Evolutionary conservation across 2,888 invertebrate species (phyloP).

Genomic region (Selenia dentaria): DNA sequence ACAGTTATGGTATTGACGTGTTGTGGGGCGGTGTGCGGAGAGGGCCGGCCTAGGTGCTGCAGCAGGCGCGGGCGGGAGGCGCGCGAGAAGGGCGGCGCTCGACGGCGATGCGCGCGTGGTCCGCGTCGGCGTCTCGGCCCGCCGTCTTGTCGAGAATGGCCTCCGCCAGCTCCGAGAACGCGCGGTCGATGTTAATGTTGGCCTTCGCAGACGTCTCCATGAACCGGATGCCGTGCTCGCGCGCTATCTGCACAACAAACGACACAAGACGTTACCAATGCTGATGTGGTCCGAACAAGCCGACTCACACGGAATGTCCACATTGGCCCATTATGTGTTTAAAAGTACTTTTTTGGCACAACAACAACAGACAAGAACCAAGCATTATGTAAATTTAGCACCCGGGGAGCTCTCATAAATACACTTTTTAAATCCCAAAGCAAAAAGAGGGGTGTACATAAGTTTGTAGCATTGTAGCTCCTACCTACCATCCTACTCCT

Average conservation of each 20-base stretch:
- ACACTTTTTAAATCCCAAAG: too few relatives aligned
- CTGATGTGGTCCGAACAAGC: not conserved
- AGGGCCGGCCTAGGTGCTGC: slow-evolving; percentile 53
- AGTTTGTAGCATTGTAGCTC: too few relatives aligned
- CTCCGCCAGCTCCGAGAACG: slow-evolving; percentile 97
- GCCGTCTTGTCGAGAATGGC: slow-evolving; percentile 97
- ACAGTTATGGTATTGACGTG: too few relatives aligned
- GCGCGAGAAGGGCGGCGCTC: slow-evolving; percentile 89
- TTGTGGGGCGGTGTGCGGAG: not conserved
- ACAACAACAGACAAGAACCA: too few relatives aligned
- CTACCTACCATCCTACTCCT: too few relatives aligned
- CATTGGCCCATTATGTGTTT: too few relatives aligned
- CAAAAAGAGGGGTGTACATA: too few relatives aligned
- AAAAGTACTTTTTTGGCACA: too few relatives aligned
- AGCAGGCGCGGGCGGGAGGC: slow-evolving; percentile 83
- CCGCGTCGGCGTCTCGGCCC: slow-evolving; percentile 90
- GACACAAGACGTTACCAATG: not conserved
- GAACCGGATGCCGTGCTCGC: slow-evolving; percentile 97
- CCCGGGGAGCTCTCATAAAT: too few relatives aligned
- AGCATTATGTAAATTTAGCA: too few relatives aligned
- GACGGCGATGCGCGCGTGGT: slow-evolving; percentile 83
- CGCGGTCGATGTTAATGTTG: slow-evolving; percentile 97
- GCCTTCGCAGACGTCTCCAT: slow-evolving; percentile 99
- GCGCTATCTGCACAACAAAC: slow-evolving; percentile 89
- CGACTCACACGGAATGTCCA: too few relatives aligned